Conservation (phyloP, 2,797 vertebrate species). For the Chaenodraco wilsoni region DNA sequence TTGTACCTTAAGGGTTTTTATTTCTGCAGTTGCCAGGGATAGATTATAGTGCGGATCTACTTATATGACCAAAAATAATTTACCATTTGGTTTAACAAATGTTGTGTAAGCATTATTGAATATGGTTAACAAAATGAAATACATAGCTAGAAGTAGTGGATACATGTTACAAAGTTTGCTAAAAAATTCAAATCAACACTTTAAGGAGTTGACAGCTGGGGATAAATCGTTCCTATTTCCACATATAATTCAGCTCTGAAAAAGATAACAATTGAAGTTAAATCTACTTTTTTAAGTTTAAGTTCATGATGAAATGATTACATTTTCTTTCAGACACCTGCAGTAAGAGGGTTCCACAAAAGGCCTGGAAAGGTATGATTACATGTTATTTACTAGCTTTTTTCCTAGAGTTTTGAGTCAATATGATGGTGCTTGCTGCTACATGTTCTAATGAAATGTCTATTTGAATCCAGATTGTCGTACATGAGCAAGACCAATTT, state of each 20-base stretch:
- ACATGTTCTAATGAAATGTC: neutral
- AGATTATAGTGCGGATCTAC: too few relatives aligned
- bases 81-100: neutral
- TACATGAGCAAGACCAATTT: slow-evolving; percentile 84
- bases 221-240: neutral
- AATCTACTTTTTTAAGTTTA: neutral
- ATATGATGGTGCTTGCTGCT: neutral
- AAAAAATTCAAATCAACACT: neutral
- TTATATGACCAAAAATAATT: neutral
- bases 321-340: slow-evolving; percentile 65
- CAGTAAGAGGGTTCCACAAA: slow-evolving; percentile 85
- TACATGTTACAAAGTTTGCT: neutral
- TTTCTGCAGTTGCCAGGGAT: neutral
- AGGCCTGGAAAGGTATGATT: slow-evolving; percentile 95
- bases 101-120: neutral
- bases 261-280: neutral
- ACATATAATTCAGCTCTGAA: neutral
- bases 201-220: neutral
- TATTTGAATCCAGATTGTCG: slow-evolving; percentile 84
- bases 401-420: neutral
- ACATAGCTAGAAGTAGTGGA: neutral
- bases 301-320: slow-evolving; percentile 12
- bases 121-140: neutral
- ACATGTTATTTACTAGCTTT: neutral
- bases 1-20: neutral